phyloP scores from a whole-genome alignment of 2,888 invertebrate genomes.

The Heterodera filipjevi region DNA sequence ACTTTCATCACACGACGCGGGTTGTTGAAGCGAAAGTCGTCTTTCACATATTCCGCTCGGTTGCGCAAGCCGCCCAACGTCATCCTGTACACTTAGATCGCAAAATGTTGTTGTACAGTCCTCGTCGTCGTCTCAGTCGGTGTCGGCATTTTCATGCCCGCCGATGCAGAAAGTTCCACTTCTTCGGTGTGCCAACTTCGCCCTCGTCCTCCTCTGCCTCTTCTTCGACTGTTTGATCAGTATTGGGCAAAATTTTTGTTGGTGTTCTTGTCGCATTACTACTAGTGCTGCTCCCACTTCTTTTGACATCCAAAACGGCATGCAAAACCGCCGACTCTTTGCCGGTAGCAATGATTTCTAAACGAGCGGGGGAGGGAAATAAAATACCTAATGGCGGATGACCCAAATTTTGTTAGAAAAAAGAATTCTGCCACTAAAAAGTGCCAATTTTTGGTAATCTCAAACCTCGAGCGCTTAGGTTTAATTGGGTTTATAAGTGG shows the following conservation, averaged over 20 bases:
- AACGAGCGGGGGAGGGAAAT: too few relatives aligned
- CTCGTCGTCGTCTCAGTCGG: neutral
- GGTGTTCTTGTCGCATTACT: neutral
- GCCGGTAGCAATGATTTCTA: conserved; percentile 70
- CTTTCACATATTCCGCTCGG: conserved; percentile 70
- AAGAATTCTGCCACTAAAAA: too few relatives aligned
- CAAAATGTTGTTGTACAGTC: conserved; percentile 40
- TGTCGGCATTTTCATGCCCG: conserved; percentile 1
- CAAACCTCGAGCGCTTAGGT: too few relatives aligned
- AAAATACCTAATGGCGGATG: too few relatives aligned
- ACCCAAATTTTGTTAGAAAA: too few relatives aligned
- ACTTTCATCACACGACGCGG: conserved; percentile 71
- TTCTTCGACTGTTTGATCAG: neutral
- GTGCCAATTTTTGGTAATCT: too few relatives aligned
- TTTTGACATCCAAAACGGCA: conserved; percentile 49
- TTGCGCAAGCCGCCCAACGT: conserved; percentile 72
- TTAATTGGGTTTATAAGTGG: too few relatives aligned
- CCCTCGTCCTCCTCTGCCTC: conserved; percentile 33
- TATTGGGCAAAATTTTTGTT: neutral
- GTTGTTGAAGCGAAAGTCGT: conserved; percentile 72
- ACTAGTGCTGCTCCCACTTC: too few relatives aligned
- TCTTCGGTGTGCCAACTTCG: conserved; percentile 24
- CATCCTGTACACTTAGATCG: conserved; percentile 69
- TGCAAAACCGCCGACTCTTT: conserved; percentile 67
- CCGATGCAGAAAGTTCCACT: neutral